Conservation (phyloP, 1,140 invertebrate species). For the Colletes gigas region DNA sequence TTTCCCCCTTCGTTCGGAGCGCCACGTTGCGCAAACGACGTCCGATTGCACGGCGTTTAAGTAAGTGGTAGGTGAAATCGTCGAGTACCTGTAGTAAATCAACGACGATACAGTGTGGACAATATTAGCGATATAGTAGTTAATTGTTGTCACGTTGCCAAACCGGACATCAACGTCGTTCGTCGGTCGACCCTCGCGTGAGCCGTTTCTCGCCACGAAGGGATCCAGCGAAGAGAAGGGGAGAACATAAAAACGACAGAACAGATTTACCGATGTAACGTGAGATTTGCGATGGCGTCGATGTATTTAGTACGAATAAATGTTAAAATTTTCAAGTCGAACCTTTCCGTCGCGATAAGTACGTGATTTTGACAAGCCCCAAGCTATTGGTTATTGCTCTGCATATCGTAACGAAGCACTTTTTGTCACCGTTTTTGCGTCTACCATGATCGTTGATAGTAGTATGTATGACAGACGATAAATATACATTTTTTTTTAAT, state of each 20-base stretch:
- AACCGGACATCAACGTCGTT: slow-evolving; percentile 35
- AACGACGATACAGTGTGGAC: slow-evolving; percentile 12
- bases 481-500: too few relatives aligned
- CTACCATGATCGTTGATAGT: too few relatives aligned
- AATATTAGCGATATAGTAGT: slow-evolving; percentile 37
- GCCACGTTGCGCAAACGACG: background rate
- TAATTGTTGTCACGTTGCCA: slow-evolving; percentile 58
- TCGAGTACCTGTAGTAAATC: background rate
- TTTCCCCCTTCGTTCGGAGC: too few relatives aligned
- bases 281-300: slow-evolving; percentile 26
- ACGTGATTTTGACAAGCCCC: too few relatives aligned
- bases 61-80: background rate
- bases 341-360: too few relatives aligned
- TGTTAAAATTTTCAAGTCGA: too few relatives aligned
- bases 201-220: slow-evolving; percentile 9
- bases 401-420: too few relatives aligned
- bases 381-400: too few relatives aligned
- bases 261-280: slow-evolving; percentile 51
- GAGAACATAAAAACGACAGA: slow-evolving; percentile 40
- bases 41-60: background rate
- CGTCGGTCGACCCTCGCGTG: slow-evolving; percentile 3
- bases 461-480: too few relatives aligned
- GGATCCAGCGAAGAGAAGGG: slow-evolving; percentile 22
- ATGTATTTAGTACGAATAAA: slow-evolving; percentile 40
- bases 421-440: too few relatives aligned